Evolutionary conservation across 92 coral and sea anemone genomes (phyloP).

Genomic region (Porites rus): DNA sequence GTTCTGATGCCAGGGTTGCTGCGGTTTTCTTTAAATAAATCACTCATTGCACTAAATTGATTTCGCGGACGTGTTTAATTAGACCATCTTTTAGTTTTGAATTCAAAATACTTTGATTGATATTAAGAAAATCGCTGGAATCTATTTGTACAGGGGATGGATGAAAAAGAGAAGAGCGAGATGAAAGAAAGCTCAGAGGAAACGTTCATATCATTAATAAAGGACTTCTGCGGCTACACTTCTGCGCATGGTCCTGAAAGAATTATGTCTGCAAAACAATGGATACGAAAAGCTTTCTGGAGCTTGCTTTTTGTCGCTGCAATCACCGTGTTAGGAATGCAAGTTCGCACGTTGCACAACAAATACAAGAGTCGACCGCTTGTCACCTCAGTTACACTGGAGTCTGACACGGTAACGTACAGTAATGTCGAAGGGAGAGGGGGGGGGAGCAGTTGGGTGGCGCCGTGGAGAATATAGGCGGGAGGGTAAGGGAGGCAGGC

Average conservation of each 20-base stretch:
- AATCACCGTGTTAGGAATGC: constrained; percentile 27
- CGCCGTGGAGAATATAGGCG: no score
- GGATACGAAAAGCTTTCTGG: constrained; percentile 65
- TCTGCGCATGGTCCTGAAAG: constrained; percentile 71
- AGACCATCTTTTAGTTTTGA: no score
- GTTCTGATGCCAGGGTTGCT: no score
- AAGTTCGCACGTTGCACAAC: constrained; percentile 41
- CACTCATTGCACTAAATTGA: no score
- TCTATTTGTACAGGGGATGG: not conserved
- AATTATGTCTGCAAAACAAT: constrained; percentile 46
- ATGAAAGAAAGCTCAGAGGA: constrained; percentile 11
- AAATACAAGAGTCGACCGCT: constrained; percentile 58
- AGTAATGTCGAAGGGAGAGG: not conserved
- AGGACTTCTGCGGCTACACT: constrained; percentile 67
- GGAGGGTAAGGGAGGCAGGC: no score
- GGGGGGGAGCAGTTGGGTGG: no score
- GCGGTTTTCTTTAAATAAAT: no score
- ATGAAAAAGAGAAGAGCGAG: not conserved
- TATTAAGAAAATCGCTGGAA: not conserved
- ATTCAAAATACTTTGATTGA: not conserved
- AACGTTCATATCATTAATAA: constrained; percentile 30
- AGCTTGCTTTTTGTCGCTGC: constrained; percentile 61
- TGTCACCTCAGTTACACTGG: constrained; percentile 50
- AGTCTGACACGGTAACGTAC: constrained; percentile 51
- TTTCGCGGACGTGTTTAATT: no score